These are phyloP conservation scores for Spodoptera littoralis DNA, from an alignment of 2,888 invertebrate genomes.

Conservation along the genomic window DNA sequence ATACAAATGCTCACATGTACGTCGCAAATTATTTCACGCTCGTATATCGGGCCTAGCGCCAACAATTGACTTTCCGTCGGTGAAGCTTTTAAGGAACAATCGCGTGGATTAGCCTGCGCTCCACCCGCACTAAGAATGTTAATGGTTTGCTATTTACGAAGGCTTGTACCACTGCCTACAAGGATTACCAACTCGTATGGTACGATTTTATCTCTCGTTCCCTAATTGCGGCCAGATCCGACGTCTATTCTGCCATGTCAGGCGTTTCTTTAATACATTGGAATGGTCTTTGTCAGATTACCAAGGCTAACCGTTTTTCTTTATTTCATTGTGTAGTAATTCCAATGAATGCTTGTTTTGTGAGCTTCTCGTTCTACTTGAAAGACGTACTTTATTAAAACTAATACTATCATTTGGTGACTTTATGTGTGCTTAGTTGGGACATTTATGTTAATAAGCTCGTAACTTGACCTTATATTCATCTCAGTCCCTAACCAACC, in stretches of 20 bases:
- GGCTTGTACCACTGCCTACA: slow-evolving; percentile 34
- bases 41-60: slow-evolving; percentile 48
- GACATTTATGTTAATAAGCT: slow-evolving; percentile 21
- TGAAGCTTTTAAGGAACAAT: slow-evolving; percentile 74
- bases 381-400: too few species aligned
- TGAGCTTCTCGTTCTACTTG: background rate
- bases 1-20: slow-evolving; percentile 5
- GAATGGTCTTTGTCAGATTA: slow-evolving; percentile 10
- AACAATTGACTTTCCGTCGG: slow-evolving; percentile 68
- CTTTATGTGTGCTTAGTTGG: too few species aligned
- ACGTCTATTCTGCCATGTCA: slow-evolving; percentile 21
- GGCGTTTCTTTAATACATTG: slow-evolving; percentile 18
- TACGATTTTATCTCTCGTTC: slow-evolving; percentile 46
- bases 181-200: slow-evolving; percentile 47
- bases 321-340: too few species aligned
- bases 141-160: slow-evolving; percentile 66
- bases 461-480: slow-evolving; percentile 13
- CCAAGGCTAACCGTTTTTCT: background rate
- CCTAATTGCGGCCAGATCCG: slow-evolving; percentile 38
- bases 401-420: too few species aligned
- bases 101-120: slow-evolving; percentile 65
- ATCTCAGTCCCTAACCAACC: slow-evolving; percentile 2
- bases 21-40: slow-evolving; percentile 47
- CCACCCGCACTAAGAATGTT: slow-evolving; percentile 61
- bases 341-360: too few species aligned